phyloP scores from a whole-genome alignment of 2,797 vertebrate genomes.

The Prionace glauca region DNA sequence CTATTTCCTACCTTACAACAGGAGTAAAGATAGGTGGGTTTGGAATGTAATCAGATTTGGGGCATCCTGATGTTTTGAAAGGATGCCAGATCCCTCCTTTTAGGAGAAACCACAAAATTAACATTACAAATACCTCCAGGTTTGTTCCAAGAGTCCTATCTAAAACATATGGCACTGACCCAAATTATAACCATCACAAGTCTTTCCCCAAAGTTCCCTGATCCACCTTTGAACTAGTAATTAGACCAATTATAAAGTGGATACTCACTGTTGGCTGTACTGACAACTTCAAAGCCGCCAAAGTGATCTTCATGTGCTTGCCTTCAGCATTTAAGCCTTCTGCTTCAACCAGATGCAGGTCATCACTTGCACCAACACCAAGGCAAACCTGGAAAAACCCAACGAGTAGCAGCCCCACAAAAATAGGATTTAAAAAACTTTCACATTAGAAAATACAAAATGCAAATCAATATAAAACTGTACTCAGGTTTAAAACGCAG shows the following conservation, averaged over 20 bases:
- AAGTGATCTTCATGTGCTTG: slow-evolving; percentile 73
- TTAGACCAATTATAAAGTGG: too few species aligned
- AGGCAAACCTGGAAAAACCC: slow-evolving; percentile 71
- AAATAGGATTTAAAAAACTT: neutral
- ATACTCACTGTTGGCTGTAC: slow-evolving; percentile 82
- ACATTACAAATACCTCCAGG: too few species aligned
- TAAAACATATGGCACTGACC: neutral
- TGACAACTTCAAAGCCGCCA: slow-evolving; percentile 86
- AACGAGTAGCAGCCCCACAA: neutral
- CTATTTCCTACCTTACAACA: neutral
- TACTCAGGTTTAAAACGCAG: neutral
- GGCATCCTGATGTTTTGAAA: too few species aligned
- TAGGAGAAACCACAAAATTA: too few species aligned
- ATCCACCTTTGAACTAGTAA: neutral
- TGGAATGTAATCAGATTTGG: too few species aligned
- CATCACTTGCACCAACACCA: slow-evolving; percentile 79
- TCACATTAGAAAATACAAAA: neutral
- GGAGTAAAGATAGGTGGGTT: too few species aligned
- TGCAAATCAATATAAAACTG: neutral
- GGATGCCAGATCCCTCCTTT: too few species aligned
- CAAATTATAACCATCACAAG: neutral
- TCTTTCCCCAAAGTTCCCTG: neutral
- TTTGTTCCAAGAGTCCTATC: neutral
- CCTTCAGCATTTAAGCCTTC: slow-evolving; percentile 85
- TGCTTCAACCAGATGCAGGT: slow-evolving; percentile 83